Base-by-base conservation (phyloP, 2,888 invertebrate species). In the Microplitis manilae region DNA sequence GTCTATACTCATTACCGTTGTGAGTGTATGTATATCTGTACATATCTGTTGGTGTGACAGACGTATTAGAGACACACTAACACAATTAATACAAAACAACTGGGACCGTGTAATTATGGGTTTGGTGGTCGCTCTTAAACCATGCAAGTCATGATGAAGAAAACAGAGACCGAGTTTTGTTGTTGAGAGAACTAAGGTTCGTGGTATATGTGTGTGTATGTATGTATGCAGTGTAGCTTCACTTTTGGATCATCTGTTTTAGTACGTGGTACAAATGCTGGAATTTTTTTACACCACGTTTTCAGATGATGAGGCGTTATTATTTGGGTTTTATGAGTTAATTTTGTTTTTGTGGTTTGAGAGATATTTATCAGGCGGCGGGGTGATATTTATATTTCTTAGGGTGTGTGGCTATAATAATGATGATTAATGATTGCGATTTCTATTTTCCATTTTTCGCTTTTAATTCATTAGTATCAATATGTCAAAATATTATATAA, bases 51-150 rank as follows among this genome's bases (percentile, higher is more conserved):
- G 30, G 30, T 59, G 15, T n/a, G 8, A 70, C 70, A 30, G 39
- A 75, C 68, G 61, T 15, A 75, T 61, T 30, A 38, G 69, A 74
- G 68, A 71, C 41, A 69, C 73, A 76, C 76, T 67, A 59, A 41
- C n/a, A 69, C 20, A n/a, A 38, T n/a, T 70, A n/a, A 70, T 59
- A 68, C 73, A 80, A 81, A 82, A 80, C 79, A 81, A 79, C 78
- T 77, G 80, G 77, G 80, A 79, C 75, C 78, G 79, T 83, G 81
- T 82, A 84, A 84, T 84, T 83, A 83, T 80, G 80, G 79, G 79
- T 78, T 80, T 77, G 76, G 77, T 72, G 68, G 17, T 50, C 40
- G 71, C 73, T 61, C 50, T 50, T 50, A 50, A 50, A 50, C 50
- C 50, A 50, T 50, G 50, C 50, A 50, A 50, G 50, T 50, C 13